These are phyloP conservation scores for Manacus vitellinus DNA, from an alignment of 2,113 vertebrate species.

Conservation along the genomic window DNA sequence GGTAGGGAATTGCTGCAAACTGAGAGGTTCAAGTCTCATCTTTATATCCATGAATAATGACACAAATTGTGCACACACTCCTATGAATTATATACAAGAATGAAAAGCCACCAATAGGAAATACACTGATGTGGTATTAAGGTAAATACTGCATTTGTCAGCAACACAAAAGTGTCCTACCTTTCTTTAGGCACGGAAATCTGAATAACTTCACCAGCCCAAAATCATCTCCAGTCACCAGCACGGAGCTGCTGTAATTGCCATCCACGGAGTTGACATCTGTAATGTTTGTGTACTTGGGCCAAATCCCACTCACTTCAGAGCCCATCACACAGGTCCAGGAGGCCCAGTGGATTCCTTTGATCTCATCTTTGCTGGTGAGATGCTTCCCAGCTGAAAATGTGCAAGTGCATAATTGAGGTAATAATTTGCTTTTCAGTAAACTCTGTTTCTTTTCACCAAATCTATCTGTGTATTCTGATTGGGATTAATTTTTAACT, in stretches of 20 bases:
- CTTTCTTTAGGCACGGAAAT: constrained; percentile 96
- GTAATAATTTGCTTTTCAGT: background rate
- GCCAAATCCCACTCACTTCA: constrained; percentile 95
- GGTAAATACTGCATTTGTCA: background rate
- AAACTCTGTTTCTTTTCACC: background rate
- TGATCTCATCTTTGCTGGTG: constrained; percentile 88
- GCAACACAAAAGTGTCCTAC: constrained; percentile 57
- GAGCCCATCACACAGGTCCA: constrained; percentile 93
- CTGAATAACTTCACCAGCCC: constrained; percentile 91
- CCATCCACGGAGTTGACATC: constrained; percentile 95
- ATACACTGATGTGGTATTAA: fast-evolving
- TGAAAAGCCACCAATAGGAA: background rate
- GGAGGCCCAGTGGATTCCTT: constrained; percentile 91
- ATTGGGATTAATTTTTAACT: background rate
- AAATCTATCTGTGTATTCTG: background rate
- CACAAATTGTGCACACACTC: background rate
- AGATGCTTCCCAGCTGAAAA: constrained; percentile 89
- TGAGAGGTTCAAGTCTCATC: background rate
- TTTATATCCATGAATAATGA: background rate
- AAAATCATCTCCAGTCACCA: constrained; percentile 92
- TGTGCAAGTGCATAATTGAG: background rate
- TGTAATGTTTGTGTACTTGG: constrained; percentile 88
- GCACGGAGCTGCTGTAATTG: constrained; percentile 88
- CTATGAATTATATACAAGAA: background rate
- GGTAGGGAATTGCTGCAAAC: background rate